These are phyloP conservation scores for Ptilorrhoa leucosticta DNA, from an alignment of 2,113 vertebrate species.

Conservation along the genomic window DNA sequence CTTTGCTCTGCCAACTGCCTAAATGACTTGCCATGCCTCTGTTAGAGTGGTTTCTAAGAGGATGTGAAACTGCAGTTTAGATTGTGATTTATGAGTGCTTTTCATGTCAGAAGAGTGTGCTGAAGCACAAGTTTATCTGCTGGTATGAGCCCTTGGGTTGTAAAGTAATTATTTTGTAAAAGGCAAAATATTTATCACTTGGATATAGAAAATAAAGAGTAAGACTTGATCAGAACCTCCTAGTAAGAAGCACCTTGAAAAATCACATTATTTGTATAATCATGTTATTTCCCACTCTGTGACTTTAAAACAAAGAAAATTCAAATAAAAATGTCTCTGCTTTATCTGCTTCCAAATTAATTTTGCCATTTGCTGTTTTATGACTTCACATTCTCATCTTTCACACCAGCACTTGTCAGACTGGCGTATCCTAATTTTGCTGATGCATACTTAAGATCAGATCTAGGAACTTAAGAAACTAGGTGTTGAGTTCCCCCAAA, in stretches of 20 bases:
- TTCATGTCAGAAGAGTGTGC: not conserved
- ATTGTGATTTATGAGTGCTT: not conserved
- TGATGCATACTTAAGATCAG: not conserved
- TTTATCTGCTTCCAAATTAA: not conserved
- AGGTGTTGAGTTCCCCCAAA: not conserved
- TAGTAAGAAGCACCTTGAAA: not conserved
- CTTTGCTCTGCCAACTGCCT: slow-evolving; percentile 45
- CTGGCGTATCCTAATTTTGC: not conserved
- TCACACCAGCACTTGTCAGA: not conserved
- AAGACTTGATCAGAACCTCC: not conserved
- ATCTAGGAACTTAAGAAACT: not conserved
- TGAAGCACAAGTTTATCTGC: not conserved
- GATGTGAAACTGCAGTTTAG: not conserved
- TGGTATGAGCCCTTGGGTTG: not conserved
- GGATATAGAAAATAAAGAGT: not conserved
- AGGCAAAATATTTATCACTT: not conserved
- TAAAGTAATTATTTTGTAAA: not conserved
- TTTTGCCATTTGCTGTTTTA: not conserved
- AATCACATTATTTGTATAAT: not conserved
- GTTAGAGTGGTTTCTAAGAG: slow-evolving; percentile 14
- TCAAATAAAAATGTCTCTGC: not conserved
- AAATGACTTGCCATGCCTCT: slow-evolving; percentile 39
- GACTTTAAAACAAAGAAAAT: slow-evolving; percentile 3
- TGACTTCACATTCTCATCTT: not conserved
- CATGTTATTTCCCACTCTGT: not conserved